phyloP scores from a whole-genome alignment of 2,888 invertebrate species.

The Anthrax anthrax region DNA sequence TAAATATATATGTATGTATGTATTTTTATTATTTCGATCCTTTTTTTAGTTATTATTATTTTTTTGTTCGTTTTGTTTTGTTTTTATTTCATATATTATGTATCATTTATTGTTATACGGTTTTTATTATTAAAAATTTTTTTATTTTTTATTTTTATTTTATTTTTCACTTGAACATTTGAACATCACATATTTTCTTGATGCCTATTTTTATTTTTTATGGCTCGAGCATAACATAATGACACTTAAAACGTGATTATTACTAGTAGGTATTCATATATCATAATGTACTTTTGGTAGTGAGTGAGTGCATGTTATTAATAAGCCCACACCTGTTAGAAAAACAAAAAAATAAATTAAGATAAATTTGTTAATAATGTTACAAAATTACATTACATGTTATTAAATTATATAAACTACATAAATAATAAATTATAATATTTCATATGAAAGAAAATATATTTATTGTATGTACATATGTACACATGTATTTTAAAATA shows the following conservation, averaged over 20 bases:
- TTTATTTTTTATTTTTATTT: slow-evolving; percentile 1
- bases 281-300: slow-evolving; percentile 16
- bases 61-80: not conserved
- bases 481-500: no score
- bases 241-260: not conserved
- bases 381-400: no score
- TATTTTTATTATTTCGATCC: not conserved
- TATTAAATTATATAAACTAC: no score
- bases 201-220: not conserved
- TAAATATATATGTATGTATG: not conserved
- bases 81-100: not conserved
- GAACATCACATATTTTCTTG: not conserved
- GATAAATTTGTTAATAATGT: not conserved
- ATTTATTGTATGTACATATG: no score
- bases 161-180: not conserved
- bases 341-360: not conserved
- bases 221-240: not conserved
- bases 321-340: slow-evolving; percentile 36
- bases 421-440: no score
- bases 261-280: slow-evolving; percentile 12
- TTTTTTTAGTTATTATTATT: not conserved
- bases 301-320: slow-evolving; percentile 27
- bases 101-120: not conserved
- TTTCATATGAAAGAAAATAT: no score
- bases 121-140: not conserved